phyloP scores from a whole-genome alignment of 2,888 invertebrate genomes.

The Argynnis bischoffii region DNA sequence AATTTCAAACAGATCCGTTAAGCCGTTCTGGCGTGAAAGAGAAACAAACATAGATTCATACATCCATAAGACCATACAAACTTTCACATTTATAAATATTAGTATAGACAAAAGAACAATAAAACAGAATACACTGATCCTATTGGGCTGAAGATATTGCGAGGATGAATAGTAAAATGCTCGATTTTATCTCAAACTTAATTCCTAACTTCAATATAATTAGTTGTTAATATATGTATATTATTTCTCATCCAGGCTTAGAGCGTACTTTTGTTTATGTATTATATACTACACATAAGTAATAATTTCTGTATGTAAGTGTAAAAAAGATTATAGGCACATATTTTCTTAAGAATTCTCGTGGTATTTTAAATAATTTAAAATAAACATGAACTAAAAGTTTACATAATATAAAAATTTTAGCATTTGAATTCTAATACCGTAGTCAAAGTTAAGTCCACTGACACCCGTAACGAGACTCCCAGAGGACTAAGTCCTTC shows the following conservation, averaged over 20 bases:
- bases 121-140: constrained; percentile 65
- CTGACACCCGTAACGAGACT: constrained; percentile 33
- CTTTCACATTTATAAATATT: no score
- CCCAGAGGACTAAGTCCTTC: constrained; percentile 24
- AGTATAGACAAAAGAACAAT: constrained; percentile 60
- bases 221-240: not conserved
- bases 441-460: constrained; percentile 24
- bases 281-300: no score
- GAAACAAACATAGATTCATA: no score
- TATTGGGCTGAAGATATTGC: constrained; percentile 49
- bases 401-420: constrained; percentile 27
- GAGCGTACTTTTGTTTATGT: no score
- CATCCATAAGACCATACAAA: no score
- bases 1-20: no score
- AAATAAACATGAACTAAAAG: not conserved
- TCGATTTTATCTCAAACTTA: constrained; percentile 54
- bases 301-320: no score
- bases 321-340: no score
- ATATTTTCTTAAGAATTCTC: not conserved
- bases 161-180: constrained; percentile 67
- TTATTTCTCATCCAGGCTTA: no score
- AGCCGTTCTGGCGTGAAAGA: no score
- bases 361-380: not conserved
- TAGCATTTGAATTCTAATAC: constrained; percentile 25
- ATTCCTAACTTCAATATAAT: constrained; percentile 53